A percentile compares a stretch with the other conserved stretches of the same genome.
These are phyloP conservation scores for Acipenser oxyrinchus DNA, from an alignment of 2,797 vertebrate species.

Conservation along the genomic window DNA sequence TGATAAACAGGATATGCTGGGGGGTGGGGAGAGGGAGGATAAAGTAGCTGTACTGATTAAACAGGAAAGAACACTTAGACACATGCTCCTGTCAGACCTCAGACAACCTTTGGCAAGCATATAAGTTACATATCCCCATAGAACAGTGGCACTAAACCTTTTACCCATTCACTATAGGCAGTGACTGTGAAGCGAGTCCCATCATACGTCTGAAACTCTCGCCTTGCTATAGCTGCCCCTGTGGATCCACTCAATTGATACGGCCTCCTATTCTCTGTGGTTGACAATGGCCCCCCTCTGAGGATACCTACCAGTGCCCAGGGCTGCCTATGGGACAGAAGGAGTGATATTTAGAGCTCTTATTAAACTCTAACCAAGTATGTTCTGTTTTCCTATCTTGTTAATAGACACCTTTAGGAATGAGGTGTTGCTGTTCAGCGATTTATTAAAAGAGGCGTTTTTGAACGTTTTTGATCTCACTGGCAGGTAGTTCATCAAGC, in stretches of 20 bases:
- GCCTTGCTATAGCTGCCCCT: conserved; percentile 25
- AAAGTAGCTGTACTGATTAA: not conserved
- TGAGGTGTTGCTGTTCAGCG: not conserved
- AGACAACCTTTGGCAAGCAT: not conserved
- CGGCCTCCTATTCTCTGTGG: conserved; percentile 26
- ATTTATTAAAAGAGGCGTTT: not conserved
- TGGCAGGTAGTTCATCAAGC: not conserved
- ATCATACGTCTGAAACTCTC: conserved; percentile 31
- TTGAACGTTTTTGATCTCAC: not conserved
- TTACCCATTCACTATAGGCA: conserved; percentile 41
- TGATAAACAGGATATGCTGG: not conserved
- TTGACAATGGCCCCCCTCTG: conserved; percentile 5
- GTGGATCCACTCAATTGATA: conserved; percentile 26
- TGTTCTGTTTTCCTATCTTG: not conserved
- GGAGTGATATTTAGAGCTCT: not conserved
- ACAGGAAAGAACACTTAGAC: not conserved
- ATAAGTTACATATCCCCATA: not conserved
- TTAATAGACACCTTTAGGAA: not conserved
- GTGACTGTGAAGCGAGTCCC: conserved; percentile 29
- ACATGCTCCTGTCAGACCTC: not conserved
- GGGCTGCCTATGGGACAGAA: conserved; percentile 33
- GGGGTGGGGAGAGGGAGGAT: too few species aligned
- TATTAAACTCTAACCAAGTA: not conserved
- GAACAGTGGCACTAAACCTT: conserved; percentile 25
- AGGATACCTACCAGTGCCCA: conserved; percentile 40